Percentiles rank a stretch among this genome's conserved stretches.
Evolutionary conservation across 1,140 invertebrate species (phyloP).

Genomic region (Spodoptera litura): DNA sequence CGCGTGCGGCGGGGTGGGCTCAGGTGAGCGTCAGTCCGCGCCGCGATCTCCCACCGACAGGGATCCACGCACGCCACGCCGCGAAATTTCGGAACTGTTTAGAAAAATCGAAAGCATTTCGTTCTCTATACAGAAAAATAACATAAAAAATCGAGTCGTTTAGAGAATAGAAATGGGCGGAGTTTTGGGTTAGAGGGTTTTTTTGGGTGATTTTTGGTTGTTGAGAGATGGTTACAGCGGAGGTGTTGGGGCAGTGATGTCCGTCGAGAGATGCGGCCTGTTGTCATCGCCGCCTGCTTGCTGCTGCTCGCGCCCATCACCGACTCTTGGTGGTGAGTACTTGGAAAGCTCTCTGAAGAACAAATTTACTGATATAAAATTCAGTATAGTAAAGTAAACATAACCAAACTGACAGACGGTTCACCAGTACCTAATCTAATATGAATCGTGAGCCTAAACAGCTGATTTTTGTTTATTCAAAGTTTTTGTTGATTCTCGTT

Average conservation of each 20-base stretch:
- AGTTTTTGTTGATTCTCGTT: constrained; percentile 34
- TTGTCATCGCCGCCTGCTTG: constrained; percentile 88
- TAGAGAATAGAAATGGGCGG: constrained; percentile 45
- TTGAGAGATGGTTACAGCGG: constrained; percentile 55
- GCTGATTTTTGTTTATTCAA: constrained; percentile 43
- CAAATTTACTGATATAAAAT: constrained; percentile 20
- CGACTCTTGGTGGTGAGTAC: constrained; percentile 89
- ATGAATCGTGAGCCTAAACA: constrained; percentile 25
- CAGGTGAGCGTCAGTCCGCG: constrained; percentile 81
- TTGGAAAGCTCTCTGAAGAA: background rate
- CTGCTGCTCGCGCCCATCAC: constrained; percentile 89
- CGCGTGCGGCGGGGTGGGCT: constrained; percentile 77
- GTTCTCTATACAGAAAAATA: constrained; percentile 43
- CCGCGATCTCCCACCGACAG: constrained; percentile 78
- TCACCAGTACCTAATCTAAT: constrained; percentile 3
- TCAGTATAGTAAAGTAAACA: background rate
- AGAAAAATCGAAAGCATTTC: constrained; percentile 56
- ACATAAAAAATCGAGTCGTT: constrained; percentile 51
- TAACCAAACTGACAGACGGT: background rate
- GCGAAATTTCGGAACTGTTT: constrained; percentile 75
- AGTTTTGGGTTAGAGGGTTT: constrained; percentile 35
- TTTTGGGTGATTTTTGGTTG: constrained; percentile 40
- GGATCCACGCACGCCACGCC: constrained; percentile 74
- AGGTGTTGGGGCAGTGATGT: constrained; percentile 75
- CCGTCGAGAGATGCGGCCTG: constrained; percentile 88